A percentile compares a stretch with the other conserved stretches of the same genome.
These are phyloP conservation scores for Calameuta pallipes DNA, from an alignment of 2,888 invertebrate species.

Conservation along the genomic window DNA sequence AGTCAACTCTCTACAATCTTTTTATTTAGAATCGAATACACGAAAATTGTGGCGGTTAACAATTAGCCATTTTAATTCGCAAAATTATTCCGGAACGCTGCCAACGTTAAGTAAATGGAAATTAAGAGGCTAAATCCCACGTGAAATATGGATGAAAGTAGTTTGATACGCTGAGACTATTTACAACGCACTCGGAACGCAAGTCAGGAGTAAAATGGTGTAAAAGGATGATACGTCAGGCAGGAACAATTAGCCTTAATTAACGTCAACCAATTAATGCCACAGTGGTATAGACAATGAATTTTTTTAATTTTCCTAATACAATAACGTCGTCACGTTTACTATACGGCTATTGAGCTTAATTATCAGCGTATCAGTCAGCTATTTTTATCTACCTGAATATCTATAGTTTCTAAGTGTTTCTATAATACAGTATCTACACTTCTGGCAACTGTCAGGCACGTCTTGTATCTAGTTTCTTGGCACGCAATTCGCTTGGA, in stretches of 20 bases:
- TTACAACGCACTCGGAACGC: not conserved
- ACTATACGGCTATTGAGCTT: not conserved
- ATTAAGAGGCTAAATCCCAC: not conserved
- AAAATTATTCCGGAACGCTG: not conserved
- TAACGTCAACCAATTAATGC: not conserved
- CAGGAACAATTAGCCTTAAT: not conserved
- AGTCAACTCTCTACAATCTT: not conserved
- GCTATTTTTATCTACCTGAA: not conserved
- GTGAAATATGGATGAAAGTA: not conserved
- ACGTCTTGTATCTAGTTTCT: not conserved
- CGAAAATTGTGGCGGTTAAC: not conserved
- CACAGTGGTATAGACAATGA: not conserved
- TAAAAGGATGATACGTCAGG: not conserved
- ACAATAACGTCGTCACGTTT: not conserved
- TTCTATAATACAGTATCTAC: not conserved
- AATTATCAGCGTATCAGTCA: not conserved
- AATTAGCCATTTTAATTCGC: not conserved
- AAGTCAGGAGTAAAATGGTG: not conserved
- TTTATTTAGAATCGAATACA: not conserved
- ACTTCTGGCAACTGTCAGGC: not conserved
- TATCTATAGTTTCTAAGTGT: not conserved
- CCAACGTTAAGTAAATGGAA: not conserved
- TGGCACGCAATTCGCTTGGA: constrained; percentile 8
- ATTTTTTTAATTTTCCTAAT: not conserved
- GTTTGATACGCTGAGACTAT: not conserved